These are phyloP conservation scores for Drosophila fungiperda DNA, from an alignment of 2,888 invertebrate genomes.

Conservation along the genomic window DNA sequence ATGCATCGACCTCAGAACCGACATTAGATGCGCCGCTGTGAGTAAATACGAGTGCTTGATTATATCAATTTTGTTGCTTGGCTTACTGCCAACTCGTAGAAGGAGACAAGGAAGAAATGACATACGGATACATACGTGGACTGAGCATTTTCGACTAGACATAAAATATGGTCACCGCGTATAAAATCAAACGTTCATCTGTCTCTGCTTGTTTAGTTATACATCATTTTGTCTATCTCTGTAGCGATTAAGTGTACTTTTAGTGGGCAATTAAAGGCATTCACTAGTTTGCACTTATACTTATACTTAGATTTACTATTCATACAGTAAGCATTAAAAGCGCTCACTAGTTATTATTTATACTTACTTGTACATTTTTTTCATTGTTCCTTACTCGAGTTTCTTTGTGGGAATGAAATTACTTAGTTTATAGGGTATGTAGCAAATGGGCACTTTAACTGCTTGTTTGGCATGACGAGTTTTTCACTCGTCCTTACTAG, in stretches of 20 bases:
- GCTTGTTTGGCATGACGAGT: slow-evolving; percentile 13
- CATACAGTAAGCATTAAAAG: neutral
- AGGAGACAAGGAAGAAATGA: slow-evolving; percentile 8
- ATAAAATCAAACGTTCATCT: slow-evolving; percentile 19
- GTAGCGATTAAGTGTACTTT: neutral
- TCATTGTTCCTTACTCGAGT: neutral
- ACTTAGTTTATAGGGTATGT: slow-evolving; percentile 35
- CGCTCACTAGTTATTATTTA: neutral
- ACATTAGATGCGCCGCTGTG: slow-evolving; percentile 3
- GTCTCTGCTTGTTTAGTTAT: neutral
- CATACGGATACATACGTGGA: slow-evolving; percentile 21
- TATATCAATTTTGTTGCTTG: slow-evolving; percentile 31
- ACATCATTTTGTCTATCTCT: neutral
- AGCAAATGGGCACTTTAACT: neutral
- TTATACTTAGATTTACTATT: neutral
- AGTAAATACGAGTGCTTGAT: slow-evolving; percentile 10
- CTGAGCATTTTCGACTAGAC: slow-evolving; percentile 23
- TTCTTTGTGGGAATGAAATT: neutral
- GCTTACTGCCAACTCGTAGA: slow-evolving; percentile 13
- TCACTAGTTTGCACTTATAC: neutral
- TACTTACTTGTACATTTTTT: neutral
- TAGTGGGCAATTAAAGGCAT: neutral
- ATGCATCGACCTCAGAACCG: neutral
- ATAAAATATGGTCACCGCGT: slow-evolving; percentile 32
- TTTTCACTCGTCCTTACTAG: slow-evolving; percentile 52